These are phyloP conservation scores for Camponotus pennsylvanicus DNA, from an alignment of 1,140 invertebrate genomes.

Conservation along the genomic window DNA sequence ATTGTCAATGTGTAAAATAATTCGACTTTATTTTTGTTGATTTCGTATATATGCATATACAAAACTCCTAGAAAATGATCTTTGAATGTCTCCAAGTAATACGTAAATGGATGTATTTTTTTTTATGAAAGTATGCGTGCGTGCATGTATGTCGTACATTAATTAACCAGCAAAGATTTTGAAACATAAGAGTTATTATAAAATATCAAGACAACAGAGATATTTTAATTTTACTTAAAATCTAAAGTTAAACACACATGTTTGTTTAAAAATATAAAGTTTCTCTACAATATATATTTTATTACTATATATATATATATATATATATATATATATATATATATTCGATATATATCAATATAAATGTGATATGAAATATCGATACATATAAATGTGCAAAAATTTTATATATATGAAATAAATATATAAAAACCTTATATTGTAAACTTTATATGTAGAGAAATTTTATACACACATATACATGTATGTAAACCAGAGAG, in stretches of 20 bases:
- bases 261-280: neutral
- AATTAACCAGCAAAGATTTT: conserved; percentile 21
- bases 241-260: neutral
- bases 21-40: conserved; percentile 10
- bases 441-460: no score
- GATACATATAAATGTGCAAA: no score
- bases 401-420: no score
- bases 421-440: no score
- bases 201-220: neutral
- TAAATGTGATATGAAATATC: no score
- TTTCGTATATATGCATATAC: neutral
- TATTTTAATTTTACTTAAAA: neutral
- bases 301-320: conserved; percentile 5
- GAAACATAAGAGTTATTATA: neutral
- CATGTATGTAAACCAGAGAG: no score
- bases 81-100: conserved; percentile 33
- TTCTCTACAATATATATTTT: neutral
- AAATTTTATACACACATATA: neutral
- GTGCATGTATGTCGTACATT: neutral
- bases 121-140: conserved; percentile 2
- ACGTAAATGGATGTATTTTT: conserved; percentile 34
- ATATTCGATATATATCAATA: no score
- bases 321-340: no score
- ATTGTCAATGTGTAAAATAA: conserved; percentile 11
- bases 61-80: neutral